phyloP scores from a whole-genome alignment of 2,888 invertebrate species.

The Trimorus sp. region DNA sequence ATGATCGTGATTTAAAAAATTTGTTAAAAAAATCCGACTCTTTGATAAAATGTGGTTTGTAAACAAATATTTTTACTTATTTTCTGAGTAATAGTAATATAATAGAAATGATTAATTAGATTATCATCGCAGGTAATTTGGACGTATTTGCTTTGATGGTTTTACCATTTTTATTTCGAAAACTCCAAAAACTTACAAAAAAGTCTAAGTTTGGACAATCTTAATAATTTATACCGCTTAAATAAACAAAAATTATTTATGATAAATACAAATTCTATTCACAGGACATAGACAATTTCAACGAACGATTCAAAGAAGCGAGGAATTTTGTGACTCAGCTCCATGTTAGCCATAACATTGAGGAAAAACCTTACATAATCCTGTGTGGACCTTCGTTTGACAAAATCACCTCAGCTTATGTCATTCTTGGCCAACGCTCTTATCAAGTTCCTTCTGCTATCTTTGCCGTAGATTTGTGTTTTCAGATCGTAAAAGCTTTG shows the following conservation, averaged over 20 bases:
- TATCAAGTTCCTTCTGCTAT: constrained; percentile 50
- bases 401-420: constrained; percentile 41
- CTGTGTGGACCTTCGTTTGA: constrained; percentile 46
- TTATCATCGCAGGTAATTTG: background rate
- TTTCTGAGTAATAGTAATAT: background rate
- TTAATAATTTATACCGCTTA: constrained; percentile 1
- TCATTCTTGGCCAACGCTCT: constrained; percentile 29
- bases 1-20: constrained; percentile 1
- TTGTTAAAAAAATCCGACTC: background rate
- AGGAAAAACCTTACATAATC: constrained; percentile 48
- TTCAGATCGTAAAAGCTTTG: constrained; percentile 46
- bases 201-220: constrained; percentile 31
- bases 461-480: constrained; percentile 56
- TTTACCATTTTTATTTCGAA: constrained; percentile 35
- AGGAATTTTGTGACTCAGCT: constrained; percentile 4
- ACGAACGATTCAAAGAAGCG: constrained; percentile 17
- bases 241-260: background rate
- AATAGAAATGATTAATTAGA: background rate
- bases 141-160: constrained; percentile 17
- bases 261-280: constrained; percentile 3
- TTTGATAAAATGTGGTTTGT: constrained; percentile 1
- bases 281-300: constrained; percentile 38
- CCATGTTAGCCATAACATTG: constrained; percentile 28
- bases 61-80: background rate
- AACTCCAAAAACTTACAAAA: constrained; percentile 27